Evolutionary conservation across 2,888 invertebrate genomes (phyloP).

Genomic region (Oscheius myriophilus): DNA sequence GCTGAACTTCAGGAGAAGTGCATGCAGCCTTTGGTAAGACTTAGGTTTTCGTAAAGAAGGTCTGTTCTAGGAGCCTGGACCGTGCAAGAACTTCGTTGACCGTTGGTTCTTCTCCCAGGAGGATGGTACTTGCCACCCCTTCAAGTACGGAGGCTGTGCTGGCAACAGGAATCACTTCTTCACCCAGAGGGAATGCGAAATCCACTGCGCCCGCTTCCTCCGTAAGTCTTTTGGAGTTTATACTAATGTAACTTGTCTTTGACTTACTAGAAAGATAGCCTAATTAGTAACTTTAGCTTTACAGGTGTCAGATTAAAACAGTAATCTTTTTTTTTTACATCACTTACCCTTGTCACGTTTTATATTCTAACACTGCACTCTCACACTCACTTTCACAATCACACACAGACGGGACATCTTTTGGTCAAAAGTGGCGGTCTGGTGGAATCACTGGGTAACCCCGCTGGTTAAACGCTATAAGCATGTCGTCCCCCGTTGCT

Average conservation of each 20-base stretch:
- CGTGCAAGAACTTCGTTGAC: slow-evolving; percentile 65
- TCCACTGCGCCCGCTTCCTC: slow-evolving; percentile 69
- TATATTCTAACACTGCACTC: slow-evolving; percentile 7
- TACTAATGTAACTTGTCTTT: slow-evolving; percentile 1
- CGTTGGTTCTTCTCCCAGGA: slow-evolving; percentile 69
- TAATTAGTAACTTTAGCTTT: not conserved
- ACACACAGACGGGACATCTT: slow-evolving; percentile 10
- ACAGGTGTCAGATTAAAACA: slow-evolving; percentile 1
- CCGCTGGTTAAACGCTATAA: no score
- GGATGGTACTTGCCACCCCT: slow-evolving; percentile 65
- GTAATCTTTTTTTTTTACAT: not conserved
- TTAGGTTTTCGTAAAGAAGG: not conserved
- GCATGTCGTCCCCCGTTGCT: slow-evolving; percentile 8
- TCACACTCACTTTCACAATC: slow-evolving; percentile 13
- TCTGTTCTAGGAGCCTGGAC: slow-evolving; percentile 65
- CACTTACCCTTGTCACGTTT: not conserved
- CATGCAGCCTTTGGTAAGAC: slow-evolving; percentile 61
- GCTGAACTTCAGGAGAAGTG: slow-evolving; percentile 65
- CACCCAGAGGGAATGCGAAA: slow-evolving; percentile 68
- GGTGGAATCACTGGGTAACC: not conserved
- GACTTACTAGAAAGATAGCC: no score
- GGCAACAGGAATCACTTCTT: slow-evolving; percentile 70
- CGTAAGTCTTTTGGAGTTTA: slow-evolving; percentile 50
- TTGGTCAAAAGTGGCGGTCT: slow-evolving; percentile 14
- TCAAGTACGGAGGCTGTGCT: slow-evolving; percentile 69